Percentiles rank a stretch among this genome's conserved stretches.
phyloP scores from a whole-genome alignment of 2,888 invertebrate species.

The Tenthredo livida region DNA sequence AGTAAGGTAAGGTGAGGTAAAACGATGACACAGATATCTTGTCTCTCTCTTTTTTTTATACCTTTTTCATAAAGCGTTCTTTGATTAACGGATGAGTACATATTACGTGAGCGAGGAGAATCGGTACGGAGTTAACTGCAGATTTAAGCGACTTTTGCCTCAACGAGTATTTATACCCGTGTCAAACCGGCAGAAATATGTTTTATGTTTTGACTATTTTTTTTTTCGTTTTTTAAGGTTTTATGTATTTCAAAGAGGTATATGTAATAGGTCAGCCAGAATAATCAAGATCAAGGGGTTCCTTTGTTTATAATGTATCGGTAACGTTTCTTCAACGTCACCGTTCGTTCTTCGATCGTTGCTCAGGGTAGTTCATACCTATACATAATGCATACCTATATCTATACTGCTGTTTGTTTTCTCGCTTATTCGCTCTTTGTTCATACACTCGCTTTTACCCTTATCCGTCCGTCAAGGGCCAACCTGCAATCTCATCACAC shows the following conservation, averaged over 20 bases:
- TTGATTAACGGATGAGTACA: constrained; percentile 3
- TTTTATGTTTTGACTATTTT: neutral
- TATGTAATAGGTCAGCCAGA: neutral
- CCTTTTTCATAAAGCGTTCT: neutral
- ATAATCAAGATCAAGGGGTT: constrained; percentile 5
- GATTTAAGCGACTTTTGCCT: neutral
- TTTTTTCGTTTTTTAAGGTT: neutral
- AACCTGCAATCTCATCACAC: neutral
- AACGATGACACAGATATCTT: neutral
- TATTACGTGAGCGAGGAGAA: neutral
- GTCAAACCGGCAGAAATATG: neutral
- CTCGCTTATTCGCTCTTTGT: neutral
- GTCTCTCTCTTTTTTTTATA: neutral
- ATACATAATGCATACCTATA: neutral
- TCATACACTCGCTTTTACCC: neutral
- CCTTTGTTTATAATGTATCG: constrained; percentile 2
- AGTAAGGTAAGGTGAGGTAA: neutral
- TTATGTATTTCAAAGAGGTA: neutral
- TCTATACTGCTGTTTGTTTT: neutral
- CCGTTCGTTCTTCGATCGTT: neutral
- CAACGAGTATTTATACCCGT: neutral
- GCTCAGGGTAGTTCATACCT: neutral
- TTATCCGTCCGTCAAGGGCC: neutral
- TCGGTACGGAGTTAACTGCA: neutral
- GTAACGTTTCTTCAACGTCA: neutral